Evolutionary conservation across 2,797 vertebrate genomes (phyloP).

Genomic region (Phalanger gymnotis): DNA sequence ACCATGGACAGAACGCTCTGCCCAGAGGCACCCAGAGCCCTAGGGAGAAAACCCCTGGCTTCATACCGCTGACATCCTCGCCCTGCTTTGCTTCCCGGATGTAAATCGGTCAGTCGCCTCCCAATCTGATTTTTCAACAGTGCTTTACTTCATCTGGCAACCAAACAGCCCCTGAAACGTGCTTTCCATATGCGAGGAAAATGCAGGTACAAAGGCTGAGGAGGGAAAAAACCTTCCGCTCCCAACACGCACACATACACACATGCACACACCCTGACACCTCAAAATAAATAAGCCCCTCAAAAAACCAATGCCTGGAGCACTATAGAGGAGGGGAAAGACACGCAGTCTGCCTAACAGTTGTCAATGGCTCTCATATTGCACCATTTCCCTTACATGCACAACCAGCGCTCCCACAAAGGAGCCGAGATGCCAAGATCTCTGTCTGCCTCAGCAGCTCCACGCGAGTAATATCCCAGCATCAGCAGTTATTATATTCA

Average conservation of each 20-base stretch:
- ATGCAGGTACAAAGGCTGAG: conserved; percentile 57
- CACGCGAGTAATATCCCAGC: conserved; percentile 54
- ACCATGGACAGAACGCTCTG: conserved; percentile 74
- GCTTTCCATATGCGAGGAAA: conserved; percentile 77
- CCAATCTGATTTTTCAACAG: conserved; percentile 51
- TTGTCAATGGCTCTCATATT: conserved; percentile 77
- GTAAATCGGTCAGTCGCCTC: conserved; percentile 39
- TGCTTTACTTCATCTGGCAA: conserved; percentile 60
- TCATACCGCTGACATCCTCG: conserved; percentile 50
- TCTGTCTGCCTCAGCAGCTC: conserved; percentile 68
- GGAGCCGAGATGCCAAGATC: conserved; percentile 45
- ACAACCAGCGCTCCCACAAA: conserved; percentile 59
- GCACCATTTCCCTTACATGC: conserved; percentile 82
- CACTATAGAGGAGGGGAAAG: conserved; percentile 34
- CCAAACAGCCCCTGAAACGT: conserved; percentile 60
- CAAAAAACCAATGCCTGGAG: conserved; percentile 43
- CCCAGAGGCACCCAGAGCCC: neutral
- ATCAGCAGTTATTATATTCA: conserved; percentile 65
- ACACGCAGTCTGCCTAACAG: conserved; percentile 70
- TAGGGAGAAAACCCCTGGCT: neutral
- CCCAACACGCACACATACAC: conserved; percentile 3
- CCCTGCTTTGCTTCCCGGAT: conserved; percentile 41
- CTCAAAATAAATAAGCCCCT: conserved; percentile 63
- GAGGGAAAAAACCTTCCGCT: neutral
- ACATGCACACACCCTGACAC: conserved; percentile 1